Evolutionary conservation across 2,797 vertebrate species (phyloP).

Genomic region (Sarcophilus harrisii): DNA sequence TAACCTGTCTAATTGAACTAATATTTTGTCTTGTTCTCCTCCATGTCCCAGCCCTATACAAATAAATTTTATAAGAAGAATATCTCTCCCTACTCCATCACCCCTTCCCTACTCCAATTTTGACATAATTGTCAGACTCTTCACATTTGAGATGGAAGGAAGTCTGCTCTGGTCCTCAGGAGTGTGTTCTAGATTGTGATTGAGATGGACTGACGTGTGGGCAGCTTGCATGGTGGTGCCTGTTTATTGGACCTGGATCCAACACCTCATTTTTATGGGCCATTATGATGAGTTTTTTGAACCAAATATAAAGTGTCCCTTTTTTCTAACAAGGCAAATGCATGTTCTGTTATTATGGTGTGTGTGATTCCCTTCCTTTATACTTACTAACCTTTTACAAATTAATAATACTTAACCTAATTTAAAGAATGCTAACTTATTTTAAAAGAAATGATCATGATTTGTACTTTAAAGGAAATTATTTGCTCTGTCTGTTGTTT

Average conservation of each 20-base stretch:
- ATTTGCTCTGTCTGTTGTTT: constrained; percentile 73
- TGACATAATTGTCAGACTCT: constrained; percentile 48
- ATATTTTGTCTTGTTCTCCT: constrained; percentile 79
- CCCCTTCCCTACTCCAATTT: not conserved
- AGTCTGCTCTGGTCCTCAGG: constrained; percentile 59
- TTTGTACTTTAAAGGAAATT: constrained; percentile 70
- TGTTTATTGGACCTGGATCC: constrained; percentile 71
- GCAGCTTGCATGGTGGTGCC: constrained; percentile 73
- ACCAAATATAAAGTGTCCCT: constrained; percentile 72
- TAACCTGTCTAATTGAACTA: constrained; percentile 85
- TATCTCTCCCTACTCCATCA: constrained; percentile 26
- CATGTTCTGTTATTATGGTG: constrained; percentile 84
- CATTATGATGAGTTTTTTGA: constrained; percentile 75
- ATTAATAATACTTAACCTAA: constrained; percentile 80
- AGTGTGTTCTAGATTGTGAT: constrained; percentile 57
- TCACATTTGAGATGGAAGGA: constrained; percentile 51
- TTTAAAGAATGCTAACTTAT: constrained; percentile 67
- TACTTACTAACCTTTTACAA: constrained; percentile 84
- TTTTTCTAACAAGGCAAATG: constrained; percentile 77
- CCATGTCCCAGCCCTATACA: constrained; percentile 60
- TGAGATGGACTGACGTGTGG: constrained; percentile 76
- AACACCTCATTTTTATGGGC: constrained; percentile 77
- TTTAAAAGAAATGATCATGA: constrained; percentile 63
- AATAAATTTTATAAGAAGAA: constrained; percentile 48
- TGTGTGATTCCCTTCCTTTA: constrained; percentile 83